These are phyloP conservation scores for Tetrax tetrax DNA, from an alignment of 2,113 vertebrate genomes.

Conservation along the genomic window DNA sequence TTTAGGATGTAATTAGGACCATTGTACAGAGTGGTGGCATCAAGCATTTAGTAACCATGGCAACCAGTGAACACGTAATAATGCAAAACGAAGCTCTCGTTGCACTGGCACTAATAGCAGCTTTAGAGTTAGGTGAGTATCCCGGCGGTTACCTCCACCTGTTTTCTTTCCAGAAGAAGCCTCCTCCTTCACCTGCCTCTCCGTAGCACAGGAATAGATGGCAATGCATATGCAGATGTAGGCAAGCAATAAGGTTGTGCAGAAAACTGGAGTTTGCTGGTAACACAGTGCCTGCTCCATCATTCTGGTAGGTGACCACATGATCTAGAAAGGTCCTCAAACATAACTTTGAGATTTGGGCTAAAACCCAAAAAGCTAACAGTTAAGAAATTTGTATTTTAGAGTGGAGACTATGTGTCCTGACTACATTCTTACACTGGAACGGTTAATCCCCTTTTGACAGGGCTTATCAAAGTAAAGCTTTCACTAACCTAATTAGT, in stretches of 20 bases:
- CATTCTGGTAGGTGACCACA: background rate
- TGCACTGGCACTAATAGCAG: conserved; percentile 92
- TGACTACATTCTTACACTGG: background rate
- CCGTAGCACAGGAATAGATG: rapidly evolving
- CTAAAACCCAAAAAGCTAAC: background rate
- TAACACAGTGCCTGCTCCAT: background rate
- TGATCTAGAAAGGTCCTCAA: background rate
- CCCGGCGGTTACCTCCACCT: background rate
- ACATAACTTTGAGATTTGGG: background rate
- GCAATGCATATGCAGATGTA: background rate
- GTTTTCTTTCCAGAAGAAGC: background rate
- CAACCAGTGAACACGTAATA: conserved; percentile 97
- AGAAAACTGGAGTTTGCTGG: background rate
- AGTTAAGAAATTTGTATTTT: background rate
- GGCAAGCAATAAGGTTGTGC: background rate
- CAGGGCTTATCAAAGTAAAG: background rate
- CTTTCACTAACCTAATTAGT: background rate
- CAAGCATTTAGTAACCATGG: conserved; percentile 96
- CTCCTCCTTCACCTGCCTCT: background rate
- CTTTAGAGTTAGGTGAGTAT: conserved; percentile 92
- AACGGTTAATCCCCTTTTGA: background rate
- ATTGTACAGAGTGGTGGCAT: conserved; percentile 93
- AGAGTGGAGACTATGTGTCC: background rate
- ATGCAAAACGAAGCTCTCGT: conserved; percentile 99
- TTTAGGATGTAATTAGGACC: conserved; percentile 92